Evolutionary conservation across 2,888 invertebrate species (phyloP), one percentile per base, ranked within the genome.

Genomic region (Stictocephala bisonia): DNA sequence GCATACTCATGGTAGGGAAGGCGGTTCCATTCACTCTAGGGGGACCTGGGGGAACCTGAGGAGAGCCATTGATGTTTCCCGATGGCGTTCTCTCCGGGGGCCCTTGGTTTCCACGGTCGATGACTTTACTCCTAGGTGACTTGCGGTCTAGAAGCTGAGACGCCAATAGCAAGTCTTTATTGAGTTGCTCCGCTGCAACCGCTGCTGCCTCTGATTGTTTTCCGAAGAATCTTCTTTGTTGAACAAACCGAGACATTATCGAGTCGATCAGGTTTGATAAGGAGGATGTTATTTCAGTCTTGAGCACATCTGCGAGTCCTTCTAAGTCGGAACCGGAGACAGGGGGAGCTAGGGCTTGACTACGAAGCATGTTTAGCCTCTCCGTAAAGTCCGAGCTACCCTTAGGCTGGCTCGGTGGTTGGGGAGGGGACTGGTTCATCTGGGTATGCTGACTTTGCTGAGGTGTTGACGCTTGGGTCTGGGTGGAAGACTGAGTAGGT

Each of bases 291-390:
- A 97, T 93, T 86, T 97, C 97, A 67, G 90, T 91, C 85, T 97
- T 97, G 3, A 98, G 87, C 71, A 93, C 91, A 81, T 96, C 95
- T n/a, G 96, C 95, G 66, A 98, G 87, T 69, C 93, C 93, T 83
- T 96, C 94, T 6, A 96, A 86, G 81, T 96, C 96, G 2, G 92
- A 89, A 13, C 92, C 92, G 0, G 91, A 89, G 79, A 90, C 89
- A 48, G 91, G 88, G 69, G 88, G 89, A 75, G 90, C 83, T 88
- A 89, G 73, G 26, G 90, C 88, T 79, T 88, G 90, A 80, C 87
- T 90, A 78, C 93, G 88, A 82, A 94, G 87, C 82, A 93, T 90
- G 80, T 90, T 92, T 79, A 94, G 86, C 79, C 94, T 88, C 81
- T 94, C 94, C 27, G 92, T 89, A 53, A 94, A 87, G 81, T 93